These are phyloP conservation scores for Tortricodes alternella DNA, from an alignment of 2,888 invertebrate genomes.

Conservation along the genomic window DNA sequence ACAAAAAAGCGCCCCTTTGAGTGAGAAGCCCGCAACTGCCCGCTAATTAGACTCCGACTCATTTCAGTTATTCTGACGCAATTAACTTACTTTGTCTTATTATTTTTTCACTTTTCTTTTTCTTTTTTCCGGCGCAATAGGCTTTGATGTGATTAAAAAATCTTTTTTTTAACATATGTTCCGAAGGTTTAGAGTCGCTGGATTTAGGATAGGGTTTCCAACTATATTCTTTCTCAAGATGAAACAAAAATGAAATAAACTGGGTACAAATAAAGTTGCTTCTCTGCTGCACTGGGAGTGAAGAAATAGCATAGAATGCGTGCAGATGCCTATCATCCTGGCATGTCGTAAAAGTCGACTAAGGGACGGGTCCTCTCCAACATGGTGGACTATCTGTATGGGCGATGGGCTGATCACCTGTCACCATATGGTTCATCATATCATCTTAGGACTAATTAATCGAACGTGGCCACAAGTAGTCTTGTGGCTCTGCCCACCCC, in stretches of 20 bases:
- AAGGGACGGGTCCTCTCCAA: no score
- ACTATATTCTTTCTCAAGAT: neutral
- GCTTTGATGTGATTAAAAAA: conserved; percentile 10
- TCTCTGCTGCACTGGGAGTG: no score
- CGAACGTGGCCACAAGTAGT: no score
- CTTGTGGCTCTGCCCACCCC: no score
- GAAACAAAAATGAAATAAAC: neutral
- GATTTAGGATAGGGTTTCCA: neutral
- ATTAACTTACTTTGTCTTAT: conserved; percentile 40
- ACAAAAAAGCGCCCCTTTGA: conserved; percentile 2
- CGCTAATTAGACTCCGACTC: conserved; percentile 36
- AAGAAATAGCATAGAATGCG: no score
- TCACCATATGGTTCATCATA: no score
- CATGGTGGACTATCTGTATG: no score
- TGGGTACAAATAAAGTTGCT: neutral
- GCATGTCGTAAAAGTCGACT: no score
- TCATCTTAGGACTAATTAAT: no score
- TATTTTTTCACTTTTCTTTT: conserved; percentile 34
- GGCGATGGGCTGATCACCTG: no score
- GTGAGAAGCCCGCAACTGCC: conserved; percentile 23
- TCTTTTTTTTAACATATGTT: neutral
- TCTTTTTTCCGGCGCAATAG: conserved; percentile 25
- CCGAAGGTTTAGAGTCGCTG: neutral
- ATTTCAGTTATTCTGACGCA: conserved; percentile 45
- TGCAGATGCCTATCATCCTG: no score